Conservation (phyloP, 2,888 invertebrate genomes). For the Cosmia pyralina region DNA sequence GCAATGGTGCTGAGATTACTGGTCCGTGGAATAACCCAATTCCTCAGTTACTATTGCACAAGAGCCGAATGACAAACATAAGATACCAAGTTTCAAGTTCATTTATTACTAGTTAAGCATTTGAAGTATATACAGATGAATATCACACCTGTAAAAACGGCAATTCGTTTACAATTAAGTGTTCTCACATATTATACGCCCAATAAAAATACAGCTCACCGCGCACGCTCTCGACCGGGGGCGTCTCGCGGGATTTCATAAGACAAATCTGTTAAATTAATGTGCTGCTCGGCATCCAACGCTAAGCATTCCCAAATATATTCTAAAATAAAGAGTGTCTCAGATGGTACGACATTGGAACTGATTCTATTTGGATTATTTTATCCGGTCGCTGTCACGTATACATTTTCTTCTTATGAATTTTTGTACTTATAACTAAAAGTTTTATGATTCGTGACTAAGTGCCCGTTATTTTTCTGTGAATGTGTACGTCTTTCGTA, state of each 20-base stretch:
- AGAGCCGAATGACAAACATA: constrained; percentile 10
- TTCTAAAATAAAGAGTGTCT: constrained; percentile 75
- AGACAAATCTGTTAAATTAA: constrained; percentile 75
- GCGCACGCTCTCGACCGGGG: constrained; percentile 52
- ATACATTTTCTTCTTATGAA: constrained; percentile 57
- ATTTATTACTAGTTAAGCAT: constrained; percentile 15
- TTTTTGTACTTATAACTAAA: constrained; percentile 45
- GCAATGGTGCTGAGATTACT: constrained; percentile 12
- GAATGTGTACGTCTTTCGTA: constrained; percentile 25
- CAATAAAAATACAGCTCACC: constrained; percentile 60
- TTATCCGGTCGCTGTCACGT: constrained; percentile 76
- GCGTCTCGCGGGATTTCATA: constrained; percentile 72
- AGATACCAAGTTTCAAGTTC: not conserved
- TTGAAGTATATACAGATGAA: constrained; percentile 13
- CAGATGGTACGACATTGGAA: constrained; percentile 72
- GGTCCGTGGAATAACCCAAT: constrained; percentile 22
- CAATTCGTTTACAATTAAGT: constrained; percentile 46
- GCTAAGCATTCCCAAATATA: constrained; percentile 78
- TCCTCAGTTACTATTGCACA: constrained; percentile 21
- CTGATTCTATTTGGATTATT: constrained; percentile 72
- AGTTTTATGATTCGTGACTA: constrained; percentile 55
- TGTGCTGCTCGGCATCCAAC: constrained; percentile 71
- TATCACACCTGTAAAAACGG: constrained; percentile 28
- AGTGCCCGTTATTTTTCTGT: constrained; percentile 51
- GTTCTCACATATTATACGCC: constrained; percentile 47